These are phyloP conservation scores for Empis livida DNA, from an alignment of 2,888 invertebrate genomes.

Conservation along the genomic window DNA sequence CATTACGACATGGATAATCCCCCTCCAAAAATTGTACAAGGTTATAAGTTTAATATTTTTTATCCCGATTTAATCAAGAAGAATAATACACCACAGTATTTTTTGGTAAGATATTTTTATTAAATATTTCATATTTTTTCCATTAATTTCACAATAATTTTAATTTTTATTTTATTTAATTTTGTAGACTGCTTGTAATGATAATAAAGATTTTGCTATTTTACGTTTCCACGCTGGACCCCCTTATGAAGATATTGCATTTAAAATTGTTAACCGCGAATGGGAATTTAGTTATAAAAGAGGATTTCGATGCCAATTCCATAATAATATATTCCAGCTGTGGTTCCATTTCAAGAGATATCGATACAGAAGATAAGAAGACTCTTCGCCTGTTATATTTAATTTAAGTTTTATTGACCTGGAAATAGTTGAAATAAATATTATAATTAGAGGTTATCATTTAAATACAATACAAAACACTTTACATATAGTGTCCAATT, in stretches of 20 bases:
- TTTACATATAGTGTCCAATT: too few relatives aligned
- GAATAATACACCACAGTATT: slow-evolving; percentile 82
- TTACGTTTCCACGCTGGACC: slow-evolving; percentile 95
- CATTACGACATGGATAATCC: slow-evolving; percentile 99
- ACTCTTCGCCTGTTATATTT: too few relatives aligned
- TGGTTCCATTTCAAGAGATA: slow-evolving; percentile 99
- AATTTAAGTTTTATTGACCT: too few relatives aligned
- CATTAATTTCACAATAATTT: background rate
- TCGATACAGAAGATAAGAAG: slow-evolving; percentile 68
- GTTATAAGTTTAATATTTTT: slow-evolving; percentile 99
- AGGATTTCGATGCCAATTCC: slow-evolving; percentile 97
- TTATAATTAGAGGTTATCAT: too few relatives aligned
- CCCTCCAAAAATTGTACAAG: slow-evolving; percentile 99
- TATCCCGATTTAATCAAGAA: slow-evolving; percentile 98
- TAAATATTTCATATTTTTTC: background rate
- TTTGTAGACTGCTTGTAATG: slow-evolving; percentile 71
- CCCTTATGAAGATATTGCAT: slow-evolving; percentile 98
- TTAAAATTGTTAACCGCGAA: slow-evolving; percentile 96
- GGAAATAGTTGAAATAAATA: too few relatives aligned
- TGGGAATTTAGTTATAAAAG: slow-evolving; percentile 99
- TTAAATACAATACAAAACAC: too few relatives aligned
- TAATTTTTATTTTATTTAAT: slow-evolving; percentile 10
- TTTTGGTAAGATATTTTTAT: slow-evolving; percentile 49
- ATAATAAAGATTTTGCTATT: slow-evolving; percentile 90
- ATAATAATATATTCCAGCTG: slow-evolving; percentile 97